Conservation (phyloP, 2,797 vertebrate species). For the Emys orbicularis region DNA sequence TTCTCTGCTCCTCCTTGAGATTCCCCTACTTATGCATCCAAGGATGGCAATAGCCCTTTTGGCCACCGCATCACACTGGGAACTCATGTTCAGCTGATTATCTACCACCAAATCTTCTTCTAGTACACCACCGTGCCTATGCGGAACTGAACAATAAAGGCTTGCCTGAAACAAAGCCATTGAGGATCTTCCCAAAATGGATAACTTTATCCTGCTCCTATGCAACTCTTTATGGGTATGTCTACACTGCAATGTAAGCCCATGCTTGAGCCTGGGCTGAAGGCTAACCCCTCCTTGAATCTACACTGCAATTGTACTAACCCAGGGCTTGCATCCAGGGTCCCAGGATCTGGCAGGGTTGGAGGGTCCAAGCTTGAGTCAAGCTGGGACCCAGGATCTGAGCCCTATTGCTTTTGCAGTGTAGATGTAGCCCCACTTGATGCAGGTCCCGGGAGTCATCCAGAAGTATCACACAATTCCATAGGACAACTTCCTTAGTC, state of each 20-base stretch:
- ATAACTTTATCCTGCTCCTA: background rate
- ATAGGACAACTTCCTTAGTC: background rate
- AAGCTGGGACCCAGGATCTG: background rate
- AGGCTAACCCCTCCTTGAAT: background rate
- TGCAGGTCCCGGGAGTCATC: background rate
- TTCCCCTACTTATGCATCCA: background rate
- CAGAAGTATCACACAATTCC: background rate
- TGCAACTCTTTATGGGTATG: background rate
- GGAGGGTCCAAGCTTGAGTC: background rate
- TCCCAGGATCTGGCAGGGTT: background rate
- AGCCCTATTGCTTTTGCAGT: background rate
- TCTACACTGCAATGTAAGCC: background rate
- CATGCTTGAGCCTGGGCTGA: background rate
- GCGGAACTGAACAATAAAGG: background rate
- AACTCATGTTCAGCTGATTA: background rate
- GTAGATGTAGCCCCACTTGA: background rate
- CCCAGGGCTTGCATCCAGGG: background rate
- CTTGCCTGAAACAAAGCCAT: background rate
- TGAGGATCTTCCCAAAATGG: background rate
- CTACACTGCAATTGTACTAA: background rate
- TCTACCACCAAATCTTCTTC: no score
- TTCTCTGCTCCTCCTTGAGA: background rate
- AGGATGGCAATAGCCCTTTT: background rate
- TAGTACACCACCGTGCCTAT: background rate
- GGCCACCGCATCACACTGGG: background rate